A percentile compares a stretch with the other conserved stretches of the same genome.
These are phyloP conservation scores for Ditylenchus weischeri DNA, from an alignment of 2,888 invertebrate species.

Conservation along the genomic window DNA sequence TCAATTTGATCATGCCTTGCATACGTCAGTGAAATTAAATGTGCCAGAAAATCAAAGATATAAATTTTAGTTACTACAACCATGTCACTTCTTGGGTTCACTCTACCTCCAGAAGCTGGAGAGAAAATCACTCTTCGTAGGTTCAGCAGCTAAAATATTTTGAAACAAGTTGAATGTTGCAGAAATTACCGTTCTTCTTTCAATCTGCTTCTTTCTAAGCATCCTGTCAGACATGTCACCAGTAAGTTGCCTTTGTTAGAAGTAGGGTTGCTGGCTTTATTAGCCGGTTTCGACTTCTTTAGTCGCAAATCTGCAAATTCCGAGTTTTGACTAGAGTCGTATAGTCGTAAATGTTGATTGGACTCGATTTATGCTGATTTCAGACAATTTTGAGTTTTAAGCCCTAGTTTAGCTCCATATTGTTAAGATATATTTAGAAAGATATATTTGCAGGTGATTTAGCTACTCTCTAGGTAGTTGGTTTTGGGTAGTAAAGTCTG, in stretches of 20 bases:
- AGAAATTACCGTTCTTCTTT: constrained; percentile 66
- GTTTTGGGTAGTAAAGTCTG: too few relatives aligned
- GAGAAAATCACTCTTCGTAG: constrained; percentile 93
- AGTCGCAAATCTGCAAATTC: too few relatives aligned
- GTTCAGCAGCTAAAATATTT: constrained; percentile 25
- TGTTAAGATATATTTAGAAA: too few relatives aligned
- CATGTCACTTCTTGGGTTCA: constrained; percentile 96
- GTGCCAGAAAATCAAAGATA: not conserved
- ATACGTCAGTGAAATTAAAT: constrained; percentile 62
- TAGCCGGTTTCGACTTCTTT: too few relatives aligned
- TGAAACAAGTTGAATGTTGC: constrained; percentile 21
- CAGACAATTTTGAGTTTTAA: too few relatives aligned
- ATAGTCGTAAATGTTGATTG: too few relatives aligned
- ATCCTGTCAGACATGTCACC: constrained; percentile 97
- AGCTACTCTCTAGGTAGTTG: too few relatives aligned
- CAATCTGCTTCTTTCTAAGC: constrained; percentile 95
- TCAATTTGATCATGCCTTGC: constrained; percentile 57
- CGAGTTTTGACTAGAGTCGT: too few relatives aligned
- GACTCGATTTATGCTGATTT: too few relatives aligned
- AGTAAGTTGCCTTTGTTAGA: not conserved
- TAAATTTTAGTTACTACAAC: constrained; percentile 73
- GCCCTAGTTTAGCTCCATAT: too few relatives aligned
- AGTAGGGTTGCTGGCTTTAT: too few relatives aligned
- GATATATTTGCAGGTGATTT: too few relatives aligned
- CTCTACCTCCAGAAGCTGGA: constrained; percentile 96